Conservation (phyloP, 2,113 vertebrate species). For the Electrona antarctica region DNA sequence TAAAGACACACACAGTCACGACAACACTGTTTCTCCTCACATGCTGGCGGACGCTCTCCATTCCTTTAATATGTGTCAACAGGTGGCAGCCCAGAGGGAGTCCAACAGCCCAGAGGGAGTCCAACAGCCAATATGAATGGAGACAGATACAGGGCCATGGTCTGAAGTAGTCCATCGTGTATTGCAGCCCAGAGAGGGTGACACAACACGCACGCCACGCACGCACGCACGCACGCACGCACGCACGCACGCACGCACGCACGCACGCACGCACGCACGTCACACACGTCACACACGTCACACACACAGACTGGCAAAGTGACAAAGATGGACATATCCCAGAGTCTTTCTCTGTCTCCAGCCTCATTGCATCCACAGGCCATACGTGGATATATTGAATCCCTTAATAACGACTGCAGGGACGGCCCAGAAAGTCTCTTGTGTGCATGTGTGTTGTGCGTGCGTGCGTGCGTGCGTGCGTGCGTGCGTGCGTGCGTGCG, state of each 20-base stretch:
- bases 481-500: background rate
- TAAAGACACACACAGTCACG: constrained; percentile 67
- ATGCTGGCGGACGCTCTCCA: constrained; percentile 54
- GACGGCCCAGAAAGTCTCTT: too few species aligned
- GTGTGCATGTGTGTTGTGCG: too few species aligned
- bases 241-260: constrained; percentile 10
- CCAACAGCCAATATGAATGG: constrained; percentile 70
- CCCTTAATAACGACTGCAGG: constrained; percentile 30
- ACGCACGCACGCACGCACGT: constrained; percentile 9
- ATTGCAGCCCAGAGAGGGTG: constrained; percentile 60
- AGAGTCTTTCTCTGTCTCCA: constrained; percentile 40
- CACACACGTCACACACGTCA: too few species aligned
- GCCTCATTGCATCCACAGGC: constrained; percentile 63
- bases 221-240: background rate
- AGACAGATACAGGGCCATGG: constrained; percentile 68
- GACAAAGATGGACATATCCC: constrained; percentile 49
- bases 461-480: background rate
- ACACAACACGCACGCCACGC: constrained; percentile 7
- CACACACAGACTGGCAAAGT: constrained; percentile 22
- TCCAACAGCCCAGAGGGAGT: constrained; percentile 54
- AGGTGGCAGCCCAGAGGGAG: too few species aligned
- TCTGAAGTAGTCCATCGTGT: constrained; percentile 66
- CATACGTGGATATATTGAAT: constrained; percentile 55
- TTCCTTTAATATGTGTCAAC: constrained; percentile 73
- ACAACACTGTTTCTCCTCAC: constrained; percentile 71